A percentile compares a stretch with the other conserved stretches of the same genome.
Evolutionary conservation across 2,888 invertebrate genomes (phyloP).

Genomic region (Lithophane socia): DNA sequence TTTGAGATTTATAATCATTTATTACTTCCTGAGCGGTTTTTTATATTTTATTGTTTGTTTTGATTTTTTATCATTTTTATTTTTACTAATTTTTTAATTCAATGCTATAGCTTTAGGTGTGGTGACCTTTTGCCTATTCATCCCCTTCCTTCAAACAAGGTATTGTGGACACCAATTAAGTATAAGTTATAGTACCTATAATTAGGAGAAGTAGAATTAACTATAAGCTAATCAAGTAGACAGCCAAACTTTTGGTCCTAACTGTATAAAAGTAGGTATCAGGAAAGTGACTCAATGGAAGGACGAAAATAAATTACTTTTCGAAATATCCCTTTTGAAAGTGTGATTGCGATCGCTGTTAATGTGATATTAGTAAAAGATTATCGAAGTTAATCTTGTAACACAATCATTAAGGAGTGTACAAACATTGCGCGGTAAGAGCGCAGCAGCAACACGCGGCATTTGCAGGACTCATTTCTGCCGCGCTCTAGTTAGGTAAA

Average conservation of each 20-base stretch:
- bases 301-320: constrained; percentile 21
- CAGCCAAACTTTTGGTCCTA: constrained; percentile 29
- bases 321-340: constrained; percentile 5
- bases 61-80: not conserved
- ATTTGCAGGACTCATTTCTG: too few relatives aligned
- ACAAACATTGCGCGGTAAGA: too few relatives aligned
- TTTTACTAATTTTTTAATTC: not conserved
- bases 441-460: too few relatives aligned
- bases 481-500: too few relatives aligned
- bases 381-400: not conserved
- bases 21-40: constrained; percentile 42
- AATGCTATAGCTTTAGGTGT: not conserved
- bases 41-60: constrained; percentile 29
- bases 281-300: not conserved
- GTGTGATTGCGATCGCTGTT: constrained; percentile 5
- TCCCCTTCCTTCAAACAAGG: not conserved
- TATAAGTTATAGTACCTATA: constrained; percentile 2
- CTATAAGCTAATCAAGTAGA: constrained; percentile 13
- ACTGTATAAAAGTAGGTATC: constrained; percentile 10
- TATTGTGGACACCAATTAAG: constrained; percentile 21
- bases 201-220: constrained; percentile 20
- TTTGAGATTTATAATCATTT: constrained; percentile 31
- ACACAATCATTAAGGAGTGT: too few relatives aligned
- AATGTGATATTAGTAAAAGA: constrained; percentile 26
- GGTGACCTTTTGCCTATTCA: not conserved